A percentile compares a stretch with the other conserved stretches of the same genome.
These are phyloP conservation scores for Melipona bicolor DNA, from an alignment of 2,888 invertebrate genomes.

Conservation along the genomic window DNA sequence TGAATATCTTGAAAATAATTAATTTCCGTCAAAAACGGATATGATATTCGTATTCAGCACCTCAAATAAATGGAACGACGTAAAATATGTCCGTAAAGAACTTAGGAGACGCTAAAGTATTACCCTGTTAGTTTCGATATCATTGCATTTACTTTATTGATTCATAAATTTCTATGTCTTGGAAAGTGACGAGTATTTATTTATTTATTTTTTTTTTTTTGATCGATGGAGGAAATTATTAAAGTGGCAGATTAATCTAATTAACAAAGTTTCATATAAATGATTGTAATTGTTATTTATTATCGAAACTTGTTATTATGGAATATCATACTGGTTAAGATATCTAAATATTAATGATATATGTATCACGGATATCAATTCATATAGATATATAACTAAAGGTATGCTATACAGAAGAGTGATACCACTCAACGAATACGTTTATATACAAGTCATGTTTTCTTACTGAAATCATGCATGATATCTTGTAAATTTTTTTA, in stretches of 20 bases:
- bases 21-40: too few species aligned
- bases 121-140: too few species aligned
- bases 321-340: not conserved
- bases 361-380: not conserved
- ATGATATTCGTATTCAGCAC: too few species aligned
- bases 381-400: conserved; percentile 3
- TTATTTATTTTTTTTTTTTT: too few species aligned
- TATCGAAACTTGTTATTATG: not conserved
- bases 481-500: not conserved
- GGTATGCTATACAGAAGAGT: not conserved
- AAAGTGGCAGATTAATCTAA: not conserved
- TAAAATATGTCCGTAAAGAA: too few species aligned
- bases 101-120: too few species aligned
- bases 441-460: not conserved
- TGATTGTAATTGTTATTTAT: not conserved
- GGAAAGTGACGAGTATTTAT: not conserved
- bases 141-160: too few species aligned
- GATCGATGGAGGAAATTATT: not conserved
- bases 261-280: not conserved
- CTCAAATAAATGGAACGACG: too few species aligned
- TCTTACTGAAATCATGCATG: not conserved
- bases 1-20: too few species aligned
- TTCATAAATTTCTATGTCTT: not conserved
- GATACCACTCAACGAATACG: not conserved
- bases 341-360: not conserved